These are phyloP conservation scores for Drosophila navojoa DNA, from an alignment of 1,140 invertebrate genomes.

Conservation along the genomic window DNA sequence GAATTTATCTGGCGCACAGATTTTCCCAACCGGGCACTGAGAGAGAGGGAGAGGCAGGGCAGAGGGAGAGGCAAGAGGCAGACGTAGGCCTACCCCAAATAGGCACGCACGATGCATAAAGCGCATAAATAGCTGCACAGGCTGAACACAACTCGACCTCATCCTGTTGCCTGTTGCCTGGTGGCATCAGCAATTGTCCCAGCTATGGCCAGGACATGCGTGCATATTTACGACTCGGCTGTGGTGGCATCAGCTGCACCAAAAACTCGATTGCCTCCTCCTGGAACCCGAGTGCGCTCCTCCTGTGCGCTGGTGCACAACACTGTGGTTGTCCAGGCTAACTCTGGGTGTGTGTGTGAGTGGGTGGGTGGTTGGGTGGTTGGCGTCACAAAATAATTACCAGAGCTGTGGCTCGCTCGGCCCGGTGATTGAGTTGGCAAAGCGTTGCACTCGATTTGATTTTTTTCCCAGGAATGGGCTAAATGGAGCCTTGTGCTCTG, in stretches of 20 bases:
- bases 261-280: constrained; percentile 74
- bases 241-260: constrained; percentile 78
- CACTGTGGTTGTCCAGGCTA: constrained; percentile 20
- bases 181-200: constrained; percentile 46
- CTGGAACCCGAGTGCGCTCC: constrained; percentile 1
- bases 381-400: constrained; percentile 80
- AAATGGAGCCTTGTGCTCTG: not conserved
- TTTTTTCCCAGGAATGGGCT: constrained; percentile 38
- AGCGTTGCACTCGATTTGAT: constrained; percentile 77
- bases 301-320: constrained; percentile 25
- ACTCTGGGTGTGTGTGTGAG: constrained; percentile 7
- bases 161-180: not conserved
- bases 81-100: constrained; percentile 44
- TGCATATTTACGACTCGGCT: constrained; percentile 80
- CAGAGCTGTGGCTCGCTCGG: constrained; percentile 45
- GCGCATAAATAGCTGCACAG: constrained; percentile 76
- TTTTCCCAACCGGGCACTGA: constrained; percentile 34
- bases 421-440: constrained; percentile 77
- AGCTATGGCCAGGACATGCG: constrained; percentile 69
- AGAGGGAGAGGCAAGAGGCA: too few species aligned
- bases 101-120: constrained; percentile 77
- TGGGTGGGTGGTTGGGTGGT: constrained; percentile 1
- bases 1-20: constrained; percentile 80
- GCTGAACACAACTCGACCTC: constrained; percentile 3
- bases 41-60: too few species aligned